phyloP scores from a whole-genome alignment of 1,140 invertebrate genomes.

The Trichonephila clavata region DNA sequence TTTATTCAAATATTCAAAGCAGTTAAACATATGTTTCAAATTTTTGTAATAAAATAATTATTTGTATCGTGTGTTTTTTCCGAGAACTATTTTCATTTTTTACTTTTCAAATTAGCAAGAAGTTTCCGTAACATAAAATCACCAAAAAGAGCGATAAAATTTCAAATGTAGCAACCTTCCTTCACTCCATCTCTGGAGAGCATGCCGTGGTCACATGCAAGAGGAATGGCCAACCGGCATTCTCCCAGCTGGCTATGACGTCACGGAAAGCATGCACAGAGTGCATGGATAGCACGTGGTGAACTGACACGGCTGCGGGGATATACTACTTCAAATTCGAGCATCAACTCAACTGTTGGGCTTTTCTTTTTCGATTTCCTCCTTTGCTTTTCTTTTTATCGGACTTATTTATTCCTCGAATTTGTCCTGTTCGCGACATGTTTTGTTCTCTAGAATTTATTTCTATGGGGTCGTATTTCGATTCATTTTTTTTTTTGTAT shows the following conservation, averaged over 20 bases:
- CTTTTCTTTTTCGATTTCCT: not conserved
- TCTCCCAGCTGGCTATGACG: slow-evolving; percentile 66
- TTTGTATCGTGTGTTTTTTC: too few species aligned
- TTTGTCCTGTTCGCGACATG: not conserved
- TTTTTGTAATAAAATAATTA: too few species aligned
- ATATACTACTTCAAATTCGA: not conserved
- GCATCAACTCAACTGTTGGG: not conserved
- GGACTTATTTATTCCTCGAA: slow-evolving; percentile 1
- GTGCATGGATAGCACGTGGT: slow-evolving; percentile 70
- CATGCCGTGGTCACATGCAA: slow-evolving; percentile 64
- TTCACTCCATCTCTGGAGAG: not conserved
- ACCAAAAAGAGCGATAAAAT: not conserved
- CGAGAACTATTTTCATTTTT: too few species aligned
- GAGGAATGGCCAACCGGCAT: slow-evolving; percentile 55
- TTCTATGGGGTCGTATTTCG: too few species aligned
- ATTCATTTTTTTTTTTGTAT: too few species aligned
- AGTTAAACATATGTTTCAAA: too few species aligned
- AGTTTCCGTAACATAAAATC: not conserved
- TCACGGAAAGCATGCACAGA: slow-evolving; percentile 40
- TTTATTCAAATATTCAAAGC: too few species aligned
- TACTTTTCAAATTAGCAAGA: too few species aligned
- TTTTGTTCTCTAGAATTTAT: not conserved
- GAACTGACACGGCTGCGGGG: slow-evolving; percentile 11
- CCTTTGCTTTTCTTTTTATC: not conserved
- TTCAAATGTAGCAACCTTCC: not conserved